These are phyloP conservation scores for Subanguina moxae DNA, from an alignment of 1,140 invertebrate species.

Conservation along the genomic window DNA sequence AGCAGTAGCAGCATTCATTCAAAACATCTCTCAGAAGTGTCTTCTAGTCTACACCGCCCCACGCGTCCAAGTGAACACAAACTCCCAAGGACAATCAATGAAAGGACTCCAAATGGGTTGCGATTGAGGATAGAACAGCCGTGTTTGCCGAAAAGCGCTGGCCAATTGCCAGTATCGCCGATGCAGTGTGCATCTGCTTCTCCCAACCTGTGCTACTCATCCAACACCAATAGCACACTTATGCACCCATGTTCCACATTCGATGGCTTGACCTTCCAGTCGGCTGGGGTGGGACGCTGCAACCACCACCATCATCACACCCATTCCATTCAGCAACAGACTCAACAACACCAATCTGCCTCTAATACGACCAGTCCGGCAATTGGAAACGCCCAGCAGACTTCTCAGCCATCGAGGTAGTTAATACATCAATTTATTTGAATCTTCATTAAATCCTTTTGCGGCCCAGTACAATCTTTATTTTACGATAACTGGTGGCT, in stretches of 20 bases:
- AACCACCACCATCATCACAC: background rate
- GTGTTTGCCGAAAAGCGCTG: background rate
- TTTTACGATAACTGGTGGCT: too few relatives aligned
- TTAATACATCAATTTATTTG: too few relatives aligned
- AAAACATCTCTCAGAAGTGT: background rate
- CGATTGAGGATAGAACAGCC: background rate
- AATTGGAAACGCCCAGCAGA: background rate
- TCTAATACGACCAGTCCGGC: background rate
- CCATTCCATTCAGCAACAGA: constrained; percentile 11
- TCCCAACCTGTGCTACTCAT: background rate
- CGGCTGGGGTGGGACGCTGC: background rate
- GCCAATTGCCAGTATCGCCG: background rate
- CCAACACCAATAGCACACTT: background rate
- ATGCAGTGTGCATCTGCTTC: background rate
- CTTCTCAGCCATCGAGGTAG: constrained; percentile 35
- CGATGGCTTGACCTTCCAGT: background rate
- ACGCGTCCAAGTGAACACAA: background rate
- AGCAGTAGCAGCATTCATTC: background rate
- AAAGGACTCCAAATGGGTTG: background rate
- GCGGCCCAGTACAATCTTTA: too few relatives aligned
- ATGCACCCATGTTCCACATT: background rate
- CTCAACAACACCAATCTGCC: constrained; percentile 1
- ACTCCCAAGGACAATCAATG: constrained; percentile 1
- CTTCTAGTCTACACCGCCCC: background rate
- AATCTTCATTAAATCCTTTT: too few relatives aligned